phyloP scores from a whole-genome alignment of 2,797 vertebrate species.

The Bradypus variegatus region DNA sequence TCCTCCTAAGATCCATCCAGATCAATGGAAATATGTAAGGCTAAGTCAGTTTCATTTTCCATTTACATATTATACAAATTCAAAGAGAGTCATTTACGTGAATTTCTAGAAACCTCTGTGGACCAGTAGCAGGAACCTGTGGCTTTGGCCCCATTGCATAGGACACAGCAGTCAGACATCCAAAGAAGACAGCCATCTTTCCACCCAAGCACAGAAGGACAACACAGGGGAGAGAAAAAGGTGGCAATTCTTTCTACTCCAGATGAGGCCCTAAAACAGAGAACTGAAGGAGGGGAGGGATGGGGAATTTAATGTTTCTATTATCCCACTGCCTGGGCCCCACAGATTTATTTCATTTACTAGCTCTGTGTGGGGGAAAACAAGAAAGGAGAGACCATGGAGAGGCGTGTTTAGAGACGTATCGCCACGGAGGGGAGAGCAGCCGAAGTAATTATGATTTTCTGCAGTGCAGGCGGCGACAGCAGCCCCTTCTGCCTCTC shows the following conservation, averaged over 20 bases:
- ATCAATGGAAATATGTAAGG: neutral
- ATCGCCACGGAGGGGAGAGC: neutral
- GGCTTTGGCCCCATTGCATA: neutral
- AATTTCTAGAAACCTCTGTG: constrained; percentile 23
- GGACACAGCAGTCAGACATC: neutral
- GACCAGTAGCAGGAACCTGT: neutral
- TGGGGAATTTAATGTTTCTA: neutral
- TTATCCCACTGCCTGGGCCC: neutral
- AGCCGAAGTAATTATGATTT: neutral
- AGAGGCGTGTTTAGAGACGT: neutral
- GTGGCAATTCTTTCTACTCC: neutral
- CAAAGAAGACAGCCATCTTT: neutral
- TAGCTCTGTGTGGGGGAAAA: neutral
- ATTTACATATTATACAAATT: neutral
- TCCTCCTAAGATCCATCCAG: neutral
- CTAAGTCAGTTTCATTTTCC: constrained; percentile 15
- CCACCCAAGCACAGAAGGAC: neutral
- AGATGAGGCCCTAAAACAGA: neutral
- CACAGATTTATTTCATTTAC: neutral
- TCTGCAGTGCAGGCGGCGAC: neutral
- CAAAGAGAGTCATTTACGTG: neutral
- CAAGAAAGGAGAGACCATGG: neutral
- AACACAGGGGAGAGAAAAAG: neutral
- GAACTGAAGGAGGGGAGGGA: neutral
- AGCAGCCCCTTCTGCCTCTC: neutral